Conservation (phyloP, 2,113 vertebrate species). For the Leuciscus idus region DNA sequence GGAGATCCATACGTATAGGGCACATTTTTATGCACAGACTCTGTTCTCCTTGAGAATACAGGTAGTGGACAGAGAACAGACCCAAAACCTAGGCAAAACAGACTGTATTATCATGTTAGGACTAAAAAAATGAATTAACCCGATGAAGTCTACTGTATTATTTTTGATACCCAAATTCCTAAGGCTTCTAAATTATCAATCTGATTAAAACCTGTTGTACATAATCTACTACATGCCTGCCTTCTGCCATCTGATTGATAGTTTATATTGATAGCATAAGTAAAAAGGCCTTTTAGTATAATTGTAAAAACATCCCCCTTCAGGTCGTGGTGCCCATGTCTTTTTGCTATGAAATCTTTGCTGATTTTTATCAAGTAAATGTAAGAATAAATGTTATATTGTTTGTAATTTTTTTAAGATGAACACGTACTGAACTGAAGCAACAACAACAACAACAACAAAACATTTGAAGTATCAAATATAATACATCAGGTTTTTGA, state of each 20-base stretch:
- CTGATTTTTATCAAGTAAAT: background rate
- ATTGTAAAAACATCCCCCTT: background rate
- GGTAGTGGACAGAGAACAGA: background rate
- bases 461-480: background rate
- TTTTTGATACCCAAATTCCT: too few relatives aligned
- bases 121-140: background rate
- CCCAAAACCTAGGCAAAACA: background rate
- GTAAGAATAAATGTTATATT: background rate
- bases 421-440: background rate
- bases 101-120: background rate
- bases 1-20: background rate
- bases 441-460: too few relatives aligned
- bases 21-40: background rate
- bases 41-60: background rate
- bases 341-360: background rate
- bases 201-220: background rate
- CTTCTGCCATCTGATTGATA: background rate
- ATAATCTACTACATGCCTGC: background rate
- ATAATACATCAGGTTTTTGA: background rate
- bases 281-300: background rate
- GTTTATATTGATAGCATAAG: background rate
- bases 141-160: background rate
- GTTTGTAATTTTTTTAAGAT: background rate
- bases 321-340: background rate
- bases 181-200: background rate